These are phyloP conservation scores for Leistus spinibarbis DNA, from an alignment of 2,888 invertebrate species.

Conservation along the genomic window DNA sequence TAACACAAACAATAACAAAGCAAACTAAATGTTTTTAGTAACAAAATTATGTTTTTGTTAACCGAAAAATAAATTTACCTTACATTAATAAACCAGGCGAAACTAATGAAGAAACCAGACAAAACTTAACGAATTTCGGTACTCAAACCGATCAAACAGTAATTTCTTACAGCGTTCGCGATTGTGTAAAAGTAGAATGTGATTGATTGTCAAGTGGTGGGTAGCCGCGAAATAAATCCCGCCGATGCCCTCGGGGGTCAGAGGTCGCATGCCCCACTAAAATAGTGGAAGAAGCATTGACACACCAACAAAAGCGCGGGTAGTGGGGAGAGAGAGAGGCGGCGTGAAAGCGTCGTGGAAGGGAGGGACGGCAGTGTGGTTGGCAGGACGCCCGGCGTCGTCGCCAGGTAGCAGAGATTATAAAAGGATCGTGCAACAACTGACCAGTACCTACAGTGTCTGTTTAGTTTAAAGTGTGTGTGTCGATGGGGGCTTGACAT, in stretches of 20 bases:
- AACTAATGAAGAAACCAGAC: too few relatives aligned
- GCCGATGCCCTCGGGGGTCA: conserved; percentile 18
- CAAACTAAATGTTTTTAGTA: too few relatives aligned
- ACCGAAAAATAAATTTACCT: too few relatives aligned
- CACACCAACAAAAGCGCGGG: not conserved
- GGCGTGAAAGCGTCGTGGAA: conserved; percentile 10
- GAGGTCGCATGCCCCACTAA: conserved; percentile 19
- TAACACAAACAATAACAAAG: too few relatives aligned
- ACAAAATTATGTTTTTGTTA: too few relatives aligned
- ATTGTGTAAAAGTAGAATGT: not conserved
- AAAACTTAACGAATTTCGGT: too few relatives aligned
- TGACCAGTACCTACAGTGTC: conserved; percentile 56
- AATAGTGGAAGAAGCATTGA: conserved; percentile 4
- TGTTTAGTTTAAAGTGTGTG: conserved; percentile 35
- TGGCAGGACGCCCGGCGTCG: conserved; percentile 50
- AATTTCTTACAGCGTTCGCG: not conserved
- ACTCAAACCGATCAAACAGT: too few relatives aligned
- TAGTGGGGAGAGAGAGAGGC: conserved; percentile 10
- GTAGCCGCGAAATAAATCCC: not conserved
- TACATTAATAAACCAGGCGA: too few relatives aligned
- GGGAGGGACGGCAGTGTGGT: conserved; percentile 43
- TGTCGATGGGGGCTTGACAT: conserved; percentile 30
- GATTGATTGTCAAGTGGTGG: conserved; percentile 6
- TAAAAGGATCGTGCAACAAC: conserved; percentile 61
- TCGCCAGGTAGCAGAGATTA: conserved; percentile 65